Evolutionary conservation across 2,113 vertebrate species (phyloP).

Genomic region (Onychostruthus taczanowskii): DNA sequence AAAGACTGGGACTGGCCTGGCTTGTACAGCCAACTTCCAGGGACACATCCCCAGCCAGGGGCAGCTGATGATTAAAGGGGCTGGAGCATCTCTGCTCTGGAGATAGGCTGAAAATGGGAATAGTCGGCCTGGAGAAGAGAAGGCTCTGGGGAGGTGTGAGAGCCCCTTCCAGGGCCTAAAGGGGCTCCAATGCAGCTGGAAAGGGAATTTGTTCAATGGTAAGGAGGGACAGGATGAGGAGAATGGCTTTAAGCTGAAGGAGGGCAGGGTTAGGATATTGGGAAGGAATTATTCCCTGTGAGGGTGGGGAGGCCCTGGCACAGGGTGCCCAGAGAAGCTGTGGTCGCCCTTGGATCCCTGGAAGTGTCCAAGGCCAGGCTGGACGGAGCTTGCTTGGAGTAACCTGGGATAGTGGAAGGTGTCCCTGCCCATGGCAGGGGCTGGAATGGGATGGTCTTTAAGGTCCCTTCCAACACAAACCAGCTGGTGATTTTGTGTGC

Average conservation of each 20-base stretch:
- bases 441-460: neutral
- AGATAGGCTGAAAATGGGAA: neutral
- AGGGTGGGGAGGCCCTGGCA: neutral
- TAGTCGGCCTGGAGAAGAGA: neutral
- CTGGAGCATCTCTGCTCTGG: neutral
- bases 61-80: neutral
- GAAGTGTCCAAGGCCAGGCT: neutral
- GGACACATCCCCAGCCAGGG: accelerated
- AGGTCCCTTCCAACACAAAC: neutral
- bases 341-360: neutral
- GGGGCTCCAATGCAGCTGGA: neutral
- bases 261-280: neutral
- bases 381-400: neutral
- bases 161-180: neutral
- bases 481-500: neutral
- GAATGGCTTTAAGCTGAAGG: neutral
- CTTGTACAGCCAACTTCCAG: neutral
- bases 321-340: neutral
- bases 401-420: neutral
- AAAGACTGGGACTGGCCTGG: neutral
- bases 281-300: neutral
- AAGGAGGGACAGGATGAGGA: neutral
- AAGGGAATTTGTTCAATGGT: neutral
- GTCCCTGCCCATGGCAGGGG: neutral
- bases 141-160: neutral